These are phyloP conservation scores for Clostera curtula DNA, from an alignment of 2,888 invertebrate genomes.

Conservation along the genomic window DNA sequence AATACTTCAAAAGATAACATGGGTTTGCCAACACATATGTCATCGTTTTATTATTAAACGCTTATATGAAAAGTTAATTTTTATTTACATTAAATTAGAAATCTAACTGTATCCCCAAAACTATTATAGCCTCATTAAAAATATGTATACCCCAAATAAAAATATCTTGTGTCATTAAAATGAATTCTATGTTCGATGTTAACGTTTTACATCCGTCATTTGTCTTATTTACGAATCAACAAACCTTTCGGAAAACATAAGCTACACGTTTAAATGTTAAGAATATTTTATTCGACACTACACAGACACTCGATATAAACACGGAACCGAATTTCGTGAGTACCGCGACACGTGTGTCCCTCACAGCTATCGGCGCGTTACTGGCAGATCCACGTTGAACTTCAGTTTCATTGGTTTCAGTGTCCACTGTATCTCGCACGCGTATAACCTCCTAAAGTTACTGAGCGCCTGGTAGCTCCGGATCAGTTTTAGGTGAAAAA, in stretches of 20 bases:
- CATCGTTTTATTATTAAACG: too few species aligned
- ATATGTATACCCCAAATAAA: too few species aligned
- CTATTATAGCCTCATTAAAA: too few species aligned
- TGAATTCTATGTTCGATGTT: not conserved
- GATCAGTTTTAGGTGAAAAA: slow-evolving; percentile 28
- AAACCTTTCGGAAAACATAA: slow-evolving; percentile 28
- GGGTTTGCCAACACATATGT: too few species aligned
- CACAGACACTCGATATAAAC: slow-evolving; percentile 26
- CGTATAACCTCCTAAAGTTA: slow-evolving; percentile 30
- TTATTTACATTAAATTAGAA: too few species aligned
- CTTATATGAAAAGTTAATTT: too few species aligned
- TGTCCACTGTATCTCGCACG: slow-evolving; percentile 47
- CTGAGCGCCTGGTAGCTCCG: slow-evolving; percentile 45
- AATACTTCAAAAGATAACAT: too few species aligned
- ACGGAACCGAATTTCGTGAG: slow-evolving; percentile 16
- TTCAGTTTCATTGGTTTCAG: slow-evolving; percentile 35
- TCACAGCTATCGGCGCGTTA: slow-evolving; percentile 50
- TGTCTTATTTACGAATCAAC: slow-evolving; percentile 9
- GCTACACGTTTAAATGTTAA: slow-evolving; percentile 14
- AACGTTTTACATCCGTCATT: too few species aligned
- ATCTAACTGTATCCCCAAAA: too few species aligned
- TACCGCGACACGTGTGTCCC: slow-evolving; percentile 36
- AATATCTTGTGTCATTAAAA: not conserved
- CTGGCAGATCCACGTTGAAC: slow-evolving; percentile 43
- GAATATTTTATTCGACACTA: slow-evolving; percentile 13